Base-by-base conservation (phyloP, 1,140 invertebrate species). In the Megalopta genalis region DNA sequence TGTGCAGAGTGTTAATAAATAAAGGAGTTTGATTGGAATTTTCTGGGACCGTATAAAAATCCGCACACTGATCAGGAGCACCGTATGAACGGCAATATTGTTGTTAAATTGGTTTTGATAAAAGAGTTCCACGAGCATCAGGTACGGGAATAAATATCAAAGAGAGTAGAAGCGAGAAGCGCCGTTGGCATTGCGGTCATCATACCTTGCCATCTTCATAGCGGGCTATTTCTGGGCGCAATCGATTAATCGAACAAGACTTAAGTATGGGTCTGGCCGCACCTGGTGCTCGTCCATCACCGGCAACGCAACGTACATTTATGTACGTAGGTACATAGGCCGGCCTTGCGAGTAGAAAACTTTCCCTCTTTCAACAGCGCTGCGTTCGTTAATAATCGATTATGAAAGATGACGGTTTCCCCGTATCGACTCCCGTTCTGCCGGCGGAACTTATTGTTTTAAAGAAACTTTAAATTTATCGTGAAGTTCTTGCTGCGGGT, bases 361-460 rank as follows among this genome's bases (percentile, higher is more conserved):
- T 86, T 86, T 86, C 82, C 85, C 82, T 81, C 85, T 89, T 86
- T 90, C 85, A 87, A 65, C 83, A 83, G 74, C 77, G 77, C 78
- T 77, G 81, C 82, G 77, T 90, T 88, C 84, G 84, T 91, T 91
- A 91, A 91, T 92, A 91, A 91, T 91, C 91, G 90, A 92, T 91
- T 90, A 90, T 88, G 88, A 91, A 87, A 82, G 84, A 87, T 86
- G 85, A 88, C 83, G 83, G 86, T 86, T 90, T 87, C 82, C 68
- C 73, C 77, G 83, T 90, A 88, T 88, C 85, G 86, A 87, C 80
- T 86, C 83, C 67, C 62, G 70, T 64, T 46, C 59, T 37, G 71
- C 74, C 60, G 54, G 67, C 49, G 46, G 52, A 84, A 87, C 88
- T 90, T 90, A 89, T 90, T 91, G 87, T 90, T 90, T 85, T 81